phyloP scores from a whole-genome alignment of 2,113 vertebrate species.

The Sitta europaea region DNA sequence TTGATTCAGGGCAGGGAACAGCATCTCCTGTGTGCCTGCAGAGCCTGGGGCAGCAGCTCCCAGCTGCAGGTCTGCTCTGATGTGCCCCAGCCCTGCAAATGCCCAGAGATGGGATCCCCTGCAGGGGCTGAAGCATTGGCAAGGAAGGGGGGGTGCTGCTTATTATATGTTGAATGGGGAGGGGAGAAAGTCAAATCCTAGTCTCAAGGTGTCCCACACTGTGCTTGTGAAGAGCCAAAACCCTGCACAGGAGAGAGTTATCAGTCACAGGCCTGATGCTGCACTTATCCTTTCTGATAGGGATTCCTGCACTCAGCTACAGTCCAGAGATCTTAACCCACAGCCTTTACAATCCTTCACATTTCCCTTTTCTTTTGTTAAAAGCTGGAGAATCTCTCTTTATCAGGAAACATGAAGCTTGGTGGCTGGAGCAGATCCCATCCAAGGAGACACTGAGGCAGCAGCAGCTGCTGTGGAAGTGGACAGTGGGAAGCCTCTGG shows the following conservation, averaged over 20 bases:
- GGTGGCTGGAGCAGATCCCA: not conserved
- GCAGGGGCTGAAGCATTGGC: not conserved
- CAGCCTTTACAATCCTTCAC: not conserved
- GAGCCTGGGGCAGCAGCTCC: not conserved
- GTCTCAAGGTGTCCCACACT: not conserved
- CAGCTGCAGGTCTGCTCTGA: not conserved
- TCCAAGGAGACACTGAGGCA: not conserved
- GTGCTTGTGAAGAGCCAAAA: not conserved
- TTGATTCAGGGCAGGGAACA: not conserved
- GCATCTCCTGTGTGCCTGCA: fast-evolving
- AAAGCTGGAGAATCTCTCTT: not conserved
- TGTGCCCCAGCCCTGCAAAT: not conserved
- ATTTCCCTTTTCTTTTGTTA: not conserved
- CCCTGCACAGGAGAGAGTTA: not conserved
- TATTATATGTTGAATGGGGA: not conserved
- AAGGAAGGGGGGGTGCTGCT: not conserved
- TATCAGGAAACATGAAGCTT: not conserved
- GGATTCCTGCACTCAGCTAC: not conserved
- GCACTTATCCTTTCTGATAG: not conserved
- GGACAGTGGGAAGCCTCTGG: not conserved
- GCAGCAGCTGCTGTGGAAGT: not conserved
- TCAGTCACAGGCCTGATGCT: not conserved
- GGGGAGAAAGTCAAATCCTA: not conserved
- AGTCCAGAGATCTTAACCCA: not conserved
- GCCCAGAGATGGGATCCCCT: not conserved